Conservation (phyloP, 92 coral and sea anemone species). For the Actinostola sp. region DNA sequence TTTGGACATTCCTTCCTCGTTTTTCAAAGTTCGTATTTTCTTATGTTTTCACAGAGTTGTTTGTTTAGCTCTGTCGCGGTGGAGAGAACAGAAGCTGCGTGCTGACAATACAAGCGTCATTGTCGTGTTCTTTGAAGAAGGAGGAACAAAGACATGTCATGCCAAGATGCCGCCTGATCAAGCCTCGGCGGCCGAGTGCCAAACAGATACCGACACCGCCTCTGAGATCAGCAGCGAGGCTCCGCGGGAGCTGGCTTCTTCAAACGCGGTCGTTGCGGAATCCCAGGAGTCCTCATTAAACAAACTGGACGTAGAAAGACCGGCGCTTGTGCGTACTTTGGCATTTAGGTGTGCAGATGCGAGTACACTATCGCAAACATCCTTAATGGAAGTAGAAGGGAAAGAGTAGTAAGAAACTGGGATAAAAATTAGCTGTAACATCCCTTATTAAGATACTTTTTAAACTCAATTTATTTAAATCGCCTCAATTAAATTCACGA, state of each 20-base stretch:
- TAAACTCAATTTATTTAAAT: too few relatives aligned
- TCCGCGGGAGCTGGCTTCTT: constrained; percentile 55
- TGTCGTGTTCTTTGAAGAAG: constrained; percentile 88
- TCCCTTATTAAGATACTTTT: too few relatives aligned
- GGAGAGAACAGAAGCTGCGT: constrained; percentile 87
- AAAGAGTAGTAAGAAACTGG: too few relatives aligned
- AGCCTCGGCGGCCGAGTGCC: constrained; percentile 68
- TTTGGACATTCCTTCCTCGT: too few relatives aligned
- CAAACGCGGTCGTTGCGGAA: neutral
- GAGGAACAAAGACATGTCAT: constrained; percentile 40
- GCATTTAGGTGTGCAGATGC: constrained; percentile 71
- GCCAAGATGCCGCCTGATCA: constrained; percentile 41
- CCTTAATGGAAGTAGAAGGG: too few relatives aligned
- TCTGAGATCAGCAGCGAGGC: constrained; percentile 65
- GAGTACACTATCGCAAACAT: too few relatives aligned
- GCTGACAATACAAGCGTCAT: constrained; percentile 94
- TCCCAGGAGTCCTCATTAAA: constrained; percentile 10
- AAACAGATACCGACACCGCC: constrained; percentile 80
- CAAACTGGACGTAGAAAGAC: constrained; percentile 46
- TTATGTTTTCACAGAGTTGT: constrained; percentile 58
- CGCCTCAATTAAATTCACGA: too few relatives aligned
- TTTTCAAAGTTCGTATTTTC: too few relatives aligned
- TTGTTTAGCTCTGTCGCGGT: constrained; percentile 75
- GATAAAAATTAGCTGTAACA: too few relatives aligned
- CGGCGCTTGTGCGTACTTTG: constrained; percentile 73